phyloP scores from a whole-genome alignment of 2,888 invertebrate genomes.

The Julus scanicus region DNA sequence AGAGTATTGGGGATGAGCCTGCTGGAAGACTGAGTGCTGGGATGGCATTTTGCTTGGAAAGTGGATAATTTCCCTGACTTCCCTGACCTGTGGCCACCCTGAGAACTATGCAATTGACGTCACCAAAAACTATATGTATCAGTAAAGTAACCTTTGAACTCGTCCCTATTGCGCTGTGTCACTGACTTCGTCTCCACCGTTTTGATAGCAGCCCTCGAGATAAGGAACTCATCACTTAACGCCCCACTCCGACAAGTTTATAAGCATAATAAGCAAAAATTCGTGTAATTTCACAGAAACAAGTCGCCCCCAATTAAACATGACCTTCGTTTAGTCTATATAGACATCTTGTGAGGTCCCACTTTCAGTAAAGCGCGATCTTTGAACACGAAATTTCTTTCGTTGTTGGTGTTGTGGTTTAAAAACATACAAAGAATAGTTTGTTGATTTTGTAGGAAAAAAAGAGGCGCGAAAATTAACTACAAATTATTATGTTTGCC shows the following conservation, averaged over 20 bases:
- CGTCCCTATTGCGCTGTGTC: neutral
- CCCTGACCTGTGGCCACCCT: too few species aligned
- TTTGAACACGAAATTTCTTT: neutral
- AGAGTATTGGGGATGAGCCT: too few species aligned
- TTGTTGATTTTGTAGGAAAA: neutral
- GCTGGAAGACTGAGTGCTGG: too few species aligned
- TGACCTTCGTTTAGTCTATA: neutral
- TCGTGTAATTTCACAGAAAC: neutral
- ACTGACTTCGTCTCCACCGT: neutral
- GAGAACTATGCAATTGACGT: neutral
- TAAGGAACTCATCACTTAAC: neutral
- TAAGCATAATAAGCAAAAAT: neutral
- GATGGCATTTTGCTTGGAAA: too few species aligned
- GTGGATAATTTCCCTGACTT: too few species aligned
- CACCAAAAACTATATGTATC: neutral
- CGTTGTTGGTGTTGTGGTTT: neutral
- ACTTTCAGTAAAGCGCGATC: neutral
- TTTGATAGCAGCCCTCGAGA: neutral
- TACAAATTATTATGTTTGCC: neutral
- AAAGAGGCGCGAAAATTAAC: neutral
- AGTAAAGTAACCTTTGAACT: neutral
- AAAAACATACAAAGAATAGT: too few species aligned
- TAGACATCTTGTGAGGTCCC: neutral
- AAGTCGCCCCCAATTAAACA: neutral
- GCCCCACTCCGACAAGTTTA: neutral